Evolutionary conservation across 1,140 invertebrate species (phyloP).

Genomic region (Psilanteris sp.): DNA sequence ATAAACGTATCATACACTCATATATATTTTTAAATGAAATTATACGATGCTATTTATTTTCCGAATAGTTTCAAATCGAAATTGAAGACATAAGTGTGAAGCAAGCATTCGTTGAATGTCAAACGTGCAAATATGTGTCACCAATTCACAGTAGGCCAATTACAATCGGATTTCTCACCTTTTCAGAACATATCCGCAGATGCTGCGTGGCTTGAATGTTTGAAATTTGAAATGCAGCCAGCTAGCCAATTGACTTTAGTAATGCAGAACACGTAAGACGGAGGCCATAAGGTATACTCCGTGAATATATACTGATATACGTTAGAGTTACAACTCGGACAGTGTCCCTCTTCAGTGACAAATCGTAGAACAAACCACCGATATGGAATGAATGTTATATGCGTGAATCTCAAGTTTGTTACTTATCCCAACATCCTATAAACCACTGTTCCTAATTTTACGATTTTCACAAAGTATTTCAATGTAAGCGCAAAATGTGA

Average conservation of each 20-base stretch:
- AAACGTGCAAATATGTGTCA: conserved; percentile 48
- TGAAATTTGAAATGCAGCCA: conserved; percentile 70
- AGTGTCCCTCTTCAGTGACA: conserved; percentile 63
- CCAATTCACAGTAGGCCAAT: conserved; percentile 54
- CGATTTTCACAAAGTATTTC: no score
- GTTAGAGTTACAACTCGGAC: conserved; percentile 63
- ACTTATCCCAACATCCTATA: no score
- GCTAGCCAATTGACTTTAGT: conserved; percentile 64
- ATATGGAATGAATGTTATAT: conserved; percentile 67
- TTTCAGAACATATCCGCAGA: conserved; percentile 51
- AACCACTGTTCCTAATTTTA: no score
- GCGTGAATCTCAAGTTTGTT: conserved; percentile 56
- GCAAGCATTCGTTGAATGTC: conserved; percentile 37
- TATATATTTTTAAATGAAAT: not conserved
- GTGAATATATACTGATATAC: conserved; percentile 52
- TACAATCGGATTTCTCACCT: conserved; percentile 59
- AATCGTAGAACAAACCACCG: conserved; percentile 65
- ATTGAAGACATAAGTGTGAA: conserved; percentile 39
- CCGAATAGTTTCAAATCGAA: no score
- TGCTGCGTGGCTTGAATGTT: conserved; percentile 60
- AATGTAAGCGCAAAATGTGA: no score
- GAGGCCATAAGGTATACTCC: conserved; percentile 68
- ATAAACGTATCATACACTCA: no score
- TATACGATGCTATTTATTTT: no score
- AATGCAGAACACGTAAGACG: conserved; percentile 74